Percentiles rank a stretch among this genome's conserved stretches.
phyloP scores from a whole-genome alignment of 2,113 vertebrate genomes.

The Seriola aureovittata region DNA sequence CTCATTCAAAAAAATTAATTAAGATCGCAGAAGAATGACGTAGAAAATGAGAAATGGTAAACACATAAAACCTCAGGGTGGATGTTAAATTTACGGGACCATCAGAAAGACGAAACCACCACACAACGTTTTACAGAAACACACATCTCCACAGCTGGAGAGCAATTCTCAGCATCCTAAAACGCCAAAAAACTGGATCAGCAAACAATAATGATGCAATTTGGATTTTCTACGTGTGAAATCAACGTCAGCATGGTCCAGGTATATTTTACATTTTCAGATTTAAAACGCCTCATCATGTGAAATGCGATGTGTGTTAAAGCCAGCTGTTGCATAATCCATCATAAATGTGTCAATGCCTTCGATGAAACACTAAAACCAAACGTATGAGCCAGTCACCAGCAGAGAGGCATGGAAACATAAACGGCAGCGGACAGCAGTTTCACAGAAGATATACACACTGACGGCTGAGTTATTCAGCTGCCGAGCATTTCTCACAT shows the following conservation, averaged over 20 bases:
- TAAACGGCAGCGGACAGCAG: slow-evolving; percentile 19
- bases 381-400: background rate
- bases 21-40: background rate
- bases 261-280: background rate
- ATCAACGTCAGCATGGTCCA: background rate
- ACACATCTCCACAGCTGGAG: background rate
- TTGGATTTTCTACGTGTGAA: background rate
- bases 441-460: background rate
- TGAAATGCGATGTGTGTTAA: no score
- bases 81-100: slow-evolving; percentile 12
- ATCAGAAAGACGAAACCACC: slow-evolving; percentile 16
- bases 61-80: slow-evolving; percentile 6
- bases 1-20: background rate
- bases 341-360: background rate
- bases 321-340: background rate
- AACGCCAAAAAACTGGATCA: background rate
- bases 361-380: background rate
- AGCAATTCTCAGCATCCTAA: background rate
- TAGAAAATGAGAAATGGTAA: background rate
- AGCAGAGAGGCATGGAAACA: background rate
- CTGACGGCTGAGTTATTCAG: slow-evolving; percentile 27
- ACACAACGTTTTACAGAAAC: slow-evolving; percentile 4
- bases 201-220: background rate
- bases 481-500: slow-evolving; percentile 5
- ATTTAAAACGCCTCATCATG: background rate